Evolutionary conservation across 1,140 invertebrate genomes (phyloP).

Genomic region (Diabrotica virgifera): DNA sequence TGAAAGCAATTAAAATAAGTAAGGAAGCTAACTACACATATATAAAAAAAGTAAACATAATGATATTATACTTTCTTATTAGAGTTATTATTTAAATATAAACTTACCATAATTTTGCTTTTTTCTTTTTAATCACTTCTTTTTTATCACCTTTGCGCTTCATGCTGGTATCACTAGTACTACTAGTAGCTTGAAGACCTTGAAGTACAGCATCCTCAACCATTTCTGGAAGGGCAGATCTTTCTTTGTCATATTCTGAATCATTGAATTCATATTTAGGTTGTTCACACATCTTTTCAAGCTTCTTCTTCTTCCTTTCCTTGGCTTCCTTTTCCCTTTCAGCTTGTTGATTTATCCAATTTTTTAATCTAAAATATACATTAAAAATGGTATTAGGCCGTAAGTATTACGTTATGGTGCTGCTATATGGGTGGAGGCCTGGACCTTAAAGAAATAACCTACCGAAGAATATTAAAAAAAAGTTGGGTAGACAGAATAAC

Average conservation of each 20-base stretch:
- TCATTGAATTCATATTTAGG: constrained; percentile 84
- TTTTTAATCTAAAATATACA: constrained; percentile 58
- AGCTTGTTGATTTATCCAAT: constrained; percentile 83
- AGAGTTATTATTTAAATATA: no score
- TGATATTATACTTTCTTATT: no score
- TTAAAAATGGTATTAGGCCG: not conserved
- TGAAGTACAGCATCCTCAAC: constrained; percentile 79
- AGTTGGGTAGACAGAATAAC: no score
- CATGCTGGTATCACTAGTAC: constrained; percentile 22
- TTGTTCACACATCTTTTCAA: constrained; percentile 69
- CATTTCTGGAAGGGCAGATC: constrained; percentile 72
- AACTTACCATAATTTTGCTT: constrained; percentile 52
- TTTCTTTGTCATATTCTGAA: constrained; percentile 72
- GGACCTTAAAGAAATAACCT: no score
- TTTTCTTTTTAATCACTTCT: constrained; percentile 48
- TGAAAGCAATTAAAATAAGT: no score
- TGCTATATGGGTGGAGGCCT: no score
- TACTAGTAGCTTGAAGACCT: constrained; percentile 58
- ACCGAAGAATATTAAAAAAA: no score
- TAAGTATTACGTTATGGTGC: no score
- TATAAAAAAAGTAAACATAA: no score
- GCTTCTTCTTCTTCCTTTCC: constrained; percentile 73
- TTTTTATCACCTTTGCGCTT: constrained; percentile 52
- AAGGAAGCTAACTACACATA: no score
- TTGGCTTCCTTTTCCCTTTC: constrained; percentile 74